Base-by-base conservation (phyloP, 2,888 invertebrate genomes). In the Brenthis hecate region DNA sequence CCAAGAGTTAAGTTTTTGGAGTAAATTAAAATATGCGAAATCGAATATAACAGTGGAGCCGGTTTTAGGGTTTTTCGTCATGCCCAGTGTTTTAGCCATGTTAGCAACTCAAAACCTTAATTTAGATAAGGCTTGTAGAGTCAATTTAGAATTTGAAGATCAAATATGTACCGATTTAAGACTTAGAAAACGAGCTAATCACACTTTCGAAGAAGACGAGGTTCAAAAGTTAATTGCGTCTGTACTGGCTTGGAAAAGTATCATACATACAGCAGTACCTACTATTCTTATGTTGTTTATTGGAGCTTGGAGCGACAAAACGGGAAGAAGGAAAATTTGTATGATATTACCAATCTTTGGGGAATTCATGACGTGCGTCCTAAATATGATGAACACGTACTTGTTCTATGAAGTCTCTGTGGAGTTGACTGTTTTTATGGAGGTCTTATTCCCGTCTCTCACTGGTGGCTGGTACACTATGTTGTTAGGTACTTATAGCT, bases 71-170 rank as follows among this genome's bases (percentile, higher is more conserved):
- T 89, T 94, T 62, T 95, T 95, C 80, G 94, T 95, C 56, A 94
- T 95, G 91, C 95, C 95, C 0, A 94, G 94, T 76, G 93, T 94
- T 0, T 76, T 95, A 16, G 95, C 96, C 0, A 94, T 95, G 77
- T 81, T 97, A 73, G 97, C 97, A 48, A 96, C 96, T 8, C 97
- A 97, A 84, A 97, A 97, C 86, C 88, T 97, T 55, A 96, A 96
- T 85, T 91, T 97, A 78, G 97, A 97, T 80, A 97, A 97, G 85
- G 97, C 97, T 0, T 97, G 97, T 78, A 89, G 96, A 55, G 97
- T 97, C 0, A 97, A 97, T 81, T 89, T 97, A 74, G 93, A 88
- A 0, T 97, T 96, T 76, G 92, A 94, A 0, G 94, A 95, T 61
- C 93, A 93, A 56, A 94, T 97, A 0, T 97, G 97, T 80, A 94